A percentile compares a stretch with the other conserved stretches of the same genome.
Conservation (phyloP, 2,797 vertebrate genomes). For the Peromyscus melanophrys region DNA sequence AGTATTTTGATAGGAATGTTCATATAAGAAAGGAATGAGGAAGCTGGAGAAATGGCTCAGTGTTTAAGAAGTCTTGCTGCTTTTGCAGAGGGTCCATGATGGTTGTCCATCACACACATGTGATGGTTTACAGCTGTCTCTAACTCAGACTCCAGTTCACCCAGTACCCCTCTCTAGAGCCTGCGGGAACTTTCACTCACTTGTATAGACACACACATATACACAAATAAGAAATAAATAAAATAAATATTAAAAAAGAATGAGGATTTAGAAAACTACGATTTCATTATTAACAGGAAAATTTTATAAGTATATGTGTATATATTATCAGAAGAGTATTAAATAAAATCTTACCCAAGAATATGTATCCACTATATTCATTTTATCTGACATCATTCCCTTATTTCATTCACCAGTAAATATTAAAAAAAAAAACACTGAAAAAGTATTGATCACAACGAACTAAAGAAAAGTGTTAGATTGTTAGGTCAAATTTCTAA, state of each 20-base stretch:
- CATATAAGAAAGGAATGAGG: background rate
- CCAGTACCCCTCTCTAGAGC: background rate
- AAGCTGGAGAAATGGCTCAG: background rate
- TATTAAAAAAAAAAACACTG: background rate
- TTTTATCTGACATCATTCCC: background rate
- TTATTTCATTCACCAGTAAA: background rate
- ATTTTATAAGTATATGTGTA: background rate
- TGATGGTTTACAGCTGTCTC: background rate
- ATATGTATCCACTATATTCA: background rate
- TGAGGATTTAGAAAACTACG: background rate
- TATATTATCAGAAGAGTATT: background rate
- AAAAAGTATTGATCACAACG: background rate
- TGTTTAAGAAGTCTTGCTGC: background rate
- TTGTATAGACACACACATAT: background rate
- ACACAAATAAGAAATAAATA: background rate
- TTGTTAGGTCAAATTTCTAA: background rate
- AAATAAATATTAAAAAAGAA: background rate
- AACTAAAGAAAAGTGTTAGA: background rate
- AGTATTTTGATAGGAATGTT: background rate
- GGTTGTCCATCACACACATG: background rate
- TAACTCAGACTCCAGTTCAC: background rate
- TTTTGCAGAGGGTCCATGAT: background rate
- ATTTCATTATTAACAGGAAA: background rate
- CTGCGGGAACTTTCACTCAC: background rate
- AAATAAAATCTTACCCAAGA: background rate